Base-by-base conservation (phyloP, 1,140 invertebrate species). In the Maconellicoccus hirsutus region DNA sequence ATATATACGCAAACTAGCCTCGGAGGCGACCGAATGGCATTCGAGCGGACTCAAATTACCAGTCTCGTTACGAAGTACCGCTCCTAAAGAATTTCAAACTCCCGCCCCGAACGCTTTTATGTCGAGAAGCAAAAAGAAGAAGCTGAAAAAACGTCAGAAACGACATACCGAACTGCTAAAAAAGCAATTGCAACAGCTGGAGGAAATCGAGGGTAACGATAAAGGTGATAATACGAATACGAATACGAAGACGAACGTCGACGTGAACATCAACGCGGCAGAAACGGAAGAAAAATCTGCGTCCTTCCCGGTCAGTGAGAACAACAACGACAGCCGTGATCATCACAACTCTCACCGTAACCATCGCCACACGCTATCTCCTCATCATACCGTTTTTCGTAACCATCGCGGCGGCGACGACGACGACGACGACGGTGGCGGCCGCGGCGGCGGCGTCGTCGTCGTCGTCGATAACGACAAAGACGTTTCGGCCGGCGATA, bases 61-160 rank as follows among this genome's bases (percentile, higher is more conserved):
- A 70, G 89, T 89, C 26, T 94, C 91, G 33, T 80, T 93, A 74
- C 89, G 96, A 72, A 96, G 93, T 78, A 94, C 93, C 71, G 94
- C 94, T 39, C 94, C 94, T 25, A 92, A 91, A 79, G 89, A 94
- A 76, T 90, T 91, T 76, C 88, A 90, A 78, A 88, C 91, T 75
- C 87, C 71, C 12, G 69, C 72, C 38, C 71, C 73, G 7, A 77
- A 75, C 52, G 84, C 87, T 19, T 95, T 94, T 81, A 96, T 98
- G 91, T 96, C 94, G 73, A 96, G 94, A 81, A 98, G 95, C 79
- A 97, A 98, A 80, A 98, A 97, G 82, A 98, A 98, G 78, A 97
- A 97, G 79, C 81, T 98, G 76, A 97, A 97, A 80, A 96, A 96
- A 80, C 98, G 98, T 80, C 89, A 92, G 16, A 98, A 98, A 82